A percentile compares a stretch with the other conserved stretches of the same genome.
Conservation (phyloP, 2,888 invertebrate species). For the Lagria hirta region DNA sequence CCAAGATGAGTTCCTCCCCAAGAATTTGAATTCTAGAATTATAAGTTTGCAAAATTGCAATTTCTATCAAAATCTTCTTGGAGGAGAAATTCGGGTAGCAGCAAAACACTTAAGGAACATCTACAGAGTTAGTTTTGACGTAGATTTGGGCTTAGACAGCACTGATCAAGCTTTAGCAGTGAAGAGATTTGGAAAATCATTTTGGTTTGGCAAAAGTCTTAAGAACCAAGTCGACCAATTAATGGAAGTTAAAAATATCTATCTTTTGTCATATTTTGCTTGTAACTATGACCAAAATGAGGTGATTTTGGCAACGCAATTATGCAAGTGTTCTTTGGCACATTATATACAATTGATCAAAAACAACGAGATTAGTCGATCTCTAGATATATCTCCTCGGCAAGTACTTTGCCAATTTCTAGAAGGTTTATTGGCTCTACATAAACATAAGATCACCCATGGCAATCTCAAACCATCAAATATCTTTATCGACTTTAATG, state of each 20-base stretch:
- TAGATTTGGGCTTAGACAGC: constrained; percentile 48
- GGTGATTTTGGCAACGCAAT: constrained; percentile 47
- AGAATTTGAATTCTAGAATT: constrained; percentile 17
- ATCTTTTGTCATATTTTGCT: constrained; percentile 45
- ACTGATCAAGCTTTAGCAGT: constrained; percentile 45
- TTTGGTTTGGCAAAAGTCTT: constrained; percentile 39
- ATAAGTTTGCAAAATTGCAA: constrained; percentile 18
- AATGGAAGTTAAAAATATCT: constrained; percentile 41
- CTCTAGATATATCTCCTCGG: constrained; percentile 35
- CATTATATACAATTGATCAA: constrained; percentile 47
- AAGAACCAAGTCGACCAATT: constrained; percentile 43
- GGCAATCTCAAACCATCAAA: constrained; percentile 55
- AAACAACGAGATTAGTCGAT: constrained; percentile 29
- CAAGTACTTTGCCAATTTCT: constrained; percentile 44
- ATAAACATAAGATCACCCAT: constrained; percentile 49
- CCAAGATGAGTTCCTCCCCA: constrained; percentile 15
- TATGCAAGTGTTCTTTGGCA: constrained; percentile 52
- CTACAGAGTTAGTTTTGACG: constrained; percentile 43
- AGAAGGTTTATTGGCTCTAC: constrained; percentile 47
- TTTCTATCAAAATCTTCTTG: constrained; percentile 28
- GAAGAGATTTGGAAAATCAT: constrained; percentile 38
- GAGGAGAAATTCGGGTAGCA: constrained; percentile 41
- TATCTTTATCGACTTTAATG: constrained; percentile 50
- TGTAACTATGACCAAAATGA: constrained; percentile 46
- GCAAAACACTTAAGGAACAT: constrained; percentile 35